Base-by-base conservation (phyloP, 2,888 invertebrate species). In the Agrochola litura region DNA sequence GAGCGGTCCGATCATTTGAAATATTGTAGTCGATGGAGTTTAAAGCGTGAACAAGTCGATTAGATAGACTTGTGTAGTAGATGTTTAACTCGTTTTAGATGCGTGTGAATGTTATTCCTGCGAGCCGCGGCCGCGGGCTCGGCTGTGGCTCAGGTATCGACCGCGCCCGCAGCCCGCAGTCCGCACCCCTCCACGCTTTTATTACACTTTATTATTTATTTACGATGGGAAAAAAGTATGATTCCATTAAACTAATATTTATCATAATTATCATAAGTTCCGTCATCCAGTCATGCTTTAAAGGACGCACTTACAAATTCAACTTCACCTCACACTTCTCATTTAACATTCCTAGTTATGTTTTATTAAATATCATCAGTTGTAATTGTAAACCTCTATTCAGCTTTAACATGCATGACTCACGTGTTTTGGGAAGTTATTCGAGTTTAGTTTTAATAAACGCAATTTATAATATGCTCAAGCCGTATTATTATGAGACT, bases 101-200 rank as follows among this genome's bases (percentile, higher is more conserved):
- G 85, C 90, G 90, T 89, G 91, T 91, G 91, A 91, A 91, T 86
- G 81, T 83, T 82, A 86, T 87, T 77, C 82, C 85, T 81, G 83
- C 75, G 72, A 81, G 82, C 80, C 61, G 69, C 71, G 83, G 82
- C 80, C 61, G 69, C 71, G 83, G 58, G 74, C 65, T 46, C 66
- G 82, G 66, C 73, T 78, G 82, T 74, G 77, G 83, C 74, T 79
- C 85, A 86, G 92, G 91, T 95, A 95, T 95, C 95, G 95, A 95
- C 92, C 95, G 92, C 52, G 89, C 96, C 96, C 96, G 95, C 94
- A 95, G 90, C 76, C 83, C 86, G 74, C 83, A 81, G 86, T 89
- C 90, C 79, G 88, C 79, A 88, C 85, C 87, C 84, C 82, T 79
- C 79, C 81, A 65, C 77, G 79, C 84, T 86, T 89, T 89, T 90